Percentiles rank a stretch among this genome's conserved stretches.
phyloP scores from a whole-genome alignment of 2,888 invertebrate species.

The Cosmia trapezina region DNA sequence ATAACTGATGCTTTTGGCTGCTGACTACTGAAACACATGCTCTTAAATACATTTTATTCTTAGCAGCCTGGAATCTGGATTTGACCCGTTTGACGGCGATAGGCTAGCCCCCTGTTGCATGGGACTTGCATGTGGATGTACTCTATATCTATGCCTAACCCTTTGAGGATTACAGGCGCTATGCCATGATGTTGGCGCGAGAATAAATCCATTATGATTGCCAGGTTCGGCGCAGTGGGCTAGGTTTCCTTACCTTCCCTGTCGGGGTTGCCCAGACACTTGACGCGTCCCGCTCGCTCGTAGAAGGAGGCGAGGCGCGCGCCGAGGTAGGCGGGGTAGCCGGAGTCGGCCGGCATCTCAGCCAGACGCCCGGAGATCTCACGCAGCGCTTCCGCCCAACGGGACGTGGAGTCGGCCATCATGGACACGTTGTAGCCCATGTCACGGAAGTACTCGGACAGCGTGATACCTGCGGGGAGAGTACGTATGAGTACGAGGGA shows the following conservation, averaged over 20 bases:
- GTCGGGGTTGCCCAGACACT: conserved; percentile 99
- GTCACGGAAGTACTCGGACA: conserved; percentile 99
- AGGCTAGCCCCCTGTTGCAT: too few relatives aligned
- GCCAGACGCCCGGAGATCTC: conserved; percentile 99
- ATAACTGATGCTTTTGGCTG: too few relatives aligned
- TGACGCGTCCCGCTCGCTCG: conserved; percentile 99
- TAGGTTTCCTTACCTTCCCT: conserved; percentile 93
- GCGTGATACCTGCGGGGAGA: conserved; percentile 94
- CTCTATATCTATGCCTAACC: too few relatives aligned
- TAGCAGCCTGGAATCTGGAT: too few relatives aligned
- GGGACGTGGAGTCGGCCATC: conserved; percentile 99
- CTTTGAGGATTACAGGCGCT: too few relatives aligned
- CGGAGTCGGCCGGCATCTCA: conserved; percentile 99
- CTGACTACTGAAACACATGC: too few relatives aligned
- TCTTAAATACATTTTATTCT: too few relatives aligned
- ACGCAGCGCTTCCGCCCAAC: conserved; percentile 99
- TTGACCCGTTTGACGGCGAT: too few relatives aligned
- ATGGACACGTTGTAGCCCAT: conserved; percentile 99
- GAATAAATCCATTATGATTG: too few relatives aligned
- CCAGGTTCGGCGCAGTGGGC: too few relatives aligned
- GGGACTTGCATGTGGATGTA: too few relatives aligned
- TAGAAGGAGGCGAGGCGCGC: conserved; percentile 99
- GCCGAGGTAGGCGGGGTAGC: conserved; percentile 99
- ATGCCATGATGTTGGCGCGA: too few relatives aligned
- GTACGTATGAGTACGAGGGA: background rate